Evolutionary conservation across 2,113 vertebrate species (phyloP).

Genomic region (Puntigrus tetrazona): DNA sequence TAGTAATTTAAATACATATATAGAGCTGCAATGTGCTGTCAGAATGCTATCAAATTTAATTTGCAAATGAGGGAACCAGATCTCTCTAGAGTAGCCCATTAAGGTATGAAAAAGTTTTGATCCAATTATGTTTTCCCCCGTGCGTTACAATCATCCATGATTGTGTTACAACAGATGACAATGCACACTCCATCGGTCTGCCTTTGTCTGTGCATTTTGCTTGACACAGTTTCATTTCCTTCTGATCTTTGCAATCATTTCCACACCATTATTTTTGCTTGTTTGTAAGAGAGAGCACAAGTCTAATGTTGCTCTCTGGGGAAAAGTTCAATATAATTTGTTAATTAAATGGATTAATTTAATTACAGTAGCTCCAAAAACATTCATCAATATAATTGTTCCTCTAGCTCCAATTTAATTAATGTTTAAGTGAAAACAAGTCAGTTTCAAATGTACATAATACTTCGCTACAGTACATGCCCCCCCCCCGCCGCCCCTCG

Average conservation of each 20-base stretch:
- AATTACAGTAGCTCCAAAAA: constrained; percentile 80
- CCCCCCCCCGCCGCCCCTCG: background rate
- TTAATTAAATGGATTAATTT: constrained; percentile 85
- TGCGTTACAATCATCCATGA: background rate
- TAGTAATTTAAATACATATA: constrained; percentile 3
- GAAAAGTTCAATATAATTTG: constrained; percentile 80
- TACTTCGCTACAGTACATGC: constrained; percentile 64
- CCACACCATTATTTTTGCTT: constrained; percentile 72
- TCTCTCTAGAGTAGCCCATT: constrained; percentile 30
- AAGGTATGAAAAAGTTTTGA: constrained; percentile 36
- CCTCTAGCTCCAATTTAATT: constrained; percentile 76
- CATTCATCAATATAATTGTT: constrained; percentile 83
- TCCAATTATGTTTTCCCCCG: constrained; percentile 62
- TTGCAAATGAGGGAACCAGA: constrained; percentile 20
- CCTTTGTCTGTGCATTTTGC: constrained; percentile 67
- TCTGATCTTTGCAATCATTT: constrained; percentile 76
- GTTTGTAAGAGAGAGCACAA: constrained; percentile 80
- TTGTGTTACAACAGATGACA: constrained; percentile 23
- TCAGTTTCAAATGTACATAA: constrained; percentile 77
- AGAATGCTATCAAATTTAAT: constrained; percentile 21
- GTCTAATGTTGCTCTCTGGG: constrained; percentile 74
- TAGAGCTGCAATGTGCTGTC: background rate
- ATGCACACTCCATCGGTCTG: constrained; percentile 46
- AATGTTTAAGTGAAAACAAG: constrained; percentile 80
- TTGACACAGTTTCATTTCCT: constrained; percentile 72